These are phyloP conservation scores for Eulimnadia texana DNA, from an alignment of 1,140 invertebrate species.

Conservation along the genomic window DNA sequence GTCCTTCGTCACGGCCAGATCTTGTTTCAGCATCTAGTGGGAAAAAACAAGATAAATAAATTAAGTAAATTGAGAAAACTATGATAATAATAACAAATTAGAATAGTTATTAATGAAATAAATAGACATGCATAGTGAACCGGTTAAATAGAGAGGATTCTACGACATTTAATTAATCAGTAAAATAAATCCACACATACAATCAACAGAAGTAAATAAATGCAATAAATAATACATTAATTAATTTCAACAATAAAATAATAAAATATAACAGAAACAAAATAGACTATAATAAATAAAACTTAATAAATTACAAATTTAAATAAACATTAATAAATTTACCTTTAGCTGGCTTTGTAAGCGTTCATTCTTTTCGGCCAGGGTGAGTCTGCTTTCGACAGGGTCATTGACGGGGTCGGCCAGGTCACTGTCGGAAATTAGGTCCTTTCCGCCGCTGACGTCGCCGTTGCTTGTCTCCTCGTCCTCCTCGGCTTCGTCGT, in stretches of 20 bases:
- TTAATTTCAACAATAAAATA: too few relatives aligned
- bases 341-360: slow-evolving; percentile 89
- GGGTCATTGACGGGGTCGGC: slow-evolving; percentile 55
- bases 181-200: too few relatives aligned
- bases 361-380: slow-evolving; percentile 82
- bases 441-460: slow-evolving; percentile 50
- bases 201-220: too few relatives aligned
- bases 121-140: too few relatives aligned
- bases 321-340: neutral
- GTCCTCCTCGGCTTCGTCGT: slow-evolving; percentile 33
- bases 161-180: too few relatives aligned
- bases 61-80: neutral
- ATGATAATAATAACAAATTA: neutral
- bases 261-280: too few relatives aligned
- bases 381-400: slow-evolving; percentile 76
- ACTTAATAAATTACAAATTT: neutral
- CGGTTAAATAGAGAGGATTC: too few relatives aligned
- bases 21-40: slow-evolving; percentile 74
- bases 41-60: slow-evolving; percentile 6
- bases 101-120: neutral
- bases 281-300: too few relatives aligned
- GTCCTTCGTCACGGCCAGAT: slow-evolving; percentile 84
- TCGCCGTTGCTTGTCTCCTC: slow-evolving; percentile 42
- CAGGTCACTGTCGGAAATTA: slow-evolving; percentile 51
- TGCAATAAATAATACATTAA: too few relatives aligned